These are phyloP conservation scores for Sinohyriopsis cumingii DNA, from an alignment of 2,888 invertebrate genomes.

Conservation along the genomic window DNA sequence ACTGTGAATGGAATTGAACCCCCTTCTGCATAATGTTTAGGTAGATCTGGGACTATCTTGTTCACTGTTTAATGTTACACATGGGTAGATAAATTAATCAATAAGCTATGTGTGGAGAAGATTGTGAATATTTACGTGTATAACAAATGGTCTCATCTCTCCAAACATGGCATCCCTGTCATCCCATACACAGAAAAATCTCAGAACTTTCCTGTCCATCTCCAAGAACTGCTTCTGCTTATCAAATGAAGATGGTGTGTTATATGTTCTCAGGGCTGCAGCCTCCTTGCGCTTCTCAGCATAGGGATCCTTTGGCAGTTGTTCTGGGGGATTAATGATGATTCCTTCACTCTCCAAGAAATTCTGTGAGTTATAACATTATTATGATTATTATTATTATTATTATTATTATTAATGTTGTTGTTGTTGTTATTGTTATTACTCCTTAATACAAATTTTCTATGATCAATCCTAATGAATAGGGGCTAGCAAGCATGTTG, in stretches of 20 bases:
- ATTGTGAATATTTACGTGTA: constrained; percentile 73
- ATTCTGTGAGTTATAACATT: constrained; percentile 75
- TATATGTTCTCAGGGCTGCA: constrained; percentile 62
- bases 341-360: constrained; percentile 89
- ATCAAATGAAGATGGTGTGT: constrained; percentile 74
- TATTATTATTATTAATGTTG: constrained; percentile 3
- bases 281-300: constrained; percentile 65
- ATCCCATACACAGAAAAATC: constrained; percentile 75
- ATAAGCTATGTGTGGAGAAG: too few relatives aligned
- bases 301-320: constrained; percentile 82
- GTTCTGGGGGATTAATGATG: constrained; percentile 81
- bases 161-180: constrained; percentile 73
- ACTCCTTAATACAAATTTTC: too few relatives aligned
- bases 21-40: too few relatives aligned
- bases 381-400: background rate
- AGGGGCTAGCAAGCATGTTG: too few relatives aligned
- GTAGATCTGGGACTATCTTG: too few relatives aligned
- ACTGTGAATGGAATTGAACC: too few relatives aligned
- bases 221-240: constrained; percentile 82
- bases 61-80: too few relatives aligned
- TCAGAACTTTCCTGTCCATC: constrained; percentile 84
- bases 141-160: constrained; percentile 76
- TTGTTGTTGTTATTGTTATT: background rate
- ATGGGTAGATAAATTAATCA: too few relatives aligned
- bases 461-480: too few relatives aligned